Base-by-base conservation (phyloP, 2,113 vertebrate species). In the Glaucomys volans region DNA sequence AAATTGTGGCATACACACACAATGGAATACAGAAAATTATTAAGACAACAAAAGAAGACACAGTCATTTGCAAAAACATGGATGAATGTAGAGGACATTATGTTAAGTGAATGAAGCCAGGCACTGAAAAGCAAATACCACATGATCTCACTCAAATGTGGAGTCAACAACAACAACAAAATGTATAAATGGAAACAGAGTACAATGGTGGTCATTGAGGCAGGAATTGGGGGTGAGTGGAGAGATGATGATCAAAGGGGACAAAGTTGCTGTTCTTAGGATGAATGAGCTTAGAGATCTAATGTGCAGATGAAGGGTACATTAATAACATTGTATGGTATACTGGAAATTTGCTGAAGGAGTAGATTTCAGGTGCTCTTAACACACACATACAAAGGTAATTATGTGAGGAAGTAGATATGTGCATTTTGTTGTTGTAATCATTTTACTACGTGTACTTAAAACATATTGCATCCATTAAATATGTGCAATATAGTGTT, bases 141-240 rank as follows among this genome's bases (percentile, higher is more conserved):
- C 40, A 35, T 62, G 17, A 26, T 50, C 28, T 37, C 32, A 54
- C 18, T 22, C 54, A n/a, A n/a, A n/a, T 20, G 17, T 32, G 20
- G 35, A 57, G 14, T 47, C 4, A 20, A 20, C 16, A 75, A 22
- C 7, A 22, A 8, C 6, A 20, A 22, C 5, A 57, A 54, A 54
- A 20, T 8, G 7, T 47, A 66, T 7, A 7, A 3, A n/a, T 18
- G 40, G 17, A 91, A 52, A 72, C 47, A 35, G n/a, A 28, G 18
- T 54, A 75, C 28, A 74, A 66, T 66, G 66, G 26, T 74, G 2
- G 35, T 30, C 16, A 52, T 18, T 8, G 42, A 1, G 2, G 52
- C 1, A 32, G 4, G 12, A 22, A 12, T 8, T 5, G 2, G 66
- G 4, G 10, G 42, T 28, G 30, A 16, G 54, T 11, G 8, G 4